Conservation (phyloP, 2,113 vertebrate genomes). For the Balaeniceps rex region DNA sequence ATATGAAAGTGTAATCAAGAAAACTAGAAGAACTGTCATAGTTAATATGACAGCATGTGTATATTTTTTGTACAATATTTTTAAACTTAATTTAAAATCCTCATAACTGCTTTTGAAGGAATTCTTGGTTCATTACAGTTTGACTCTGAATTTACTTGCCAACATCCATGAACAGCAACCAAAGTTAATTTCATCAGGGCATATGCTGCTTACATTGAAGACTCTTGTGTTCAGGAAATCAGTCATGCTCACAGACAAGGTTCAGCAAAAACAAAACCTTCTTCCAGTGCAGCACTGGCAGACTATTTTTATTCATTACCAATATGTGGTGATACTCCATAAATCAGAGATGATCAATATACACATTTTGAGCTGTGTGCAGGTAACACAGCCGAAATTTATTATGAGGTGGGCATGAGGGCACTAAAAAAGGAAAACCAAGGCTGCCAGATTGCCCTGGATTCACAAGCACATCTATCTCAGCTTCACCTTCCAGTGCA, state of each 20-base stretch:
- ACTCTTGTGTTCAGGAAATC: neutral
- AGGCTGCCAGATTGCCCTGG: neutral
- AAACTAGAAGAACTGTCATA: neutral
- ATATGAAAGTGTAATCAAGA: neutral
- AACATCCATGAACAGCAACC: neutral
- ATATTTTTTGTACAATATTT: neutral
- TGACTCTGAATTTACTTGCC: neutral
- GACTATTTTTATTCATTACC: neutral
- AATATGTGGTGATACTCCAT: neutral
- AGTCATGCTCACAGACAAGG: neutral
- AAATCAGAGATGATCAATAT: neutral
- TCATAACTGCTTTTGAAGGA: neutral
- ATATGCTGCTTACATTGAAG: neutral
- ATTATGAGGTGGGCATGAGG: neutral
- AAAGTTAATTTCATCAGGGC: neutral
- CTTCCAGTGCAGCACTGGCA: neutral
- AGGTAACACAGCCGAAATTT: neutral
- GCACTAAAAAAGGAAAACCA: neutral
- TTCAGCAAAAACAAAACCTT: neutral
- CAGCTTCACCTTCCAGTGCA: neutral
- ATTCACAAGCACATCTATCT: neutral
- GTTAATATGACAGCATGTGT: neutral
- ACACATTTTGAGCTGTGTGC: neutral
- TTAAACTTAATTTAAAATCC: neutral
- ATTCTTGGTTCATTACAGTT: neutral